Conservation (phyloP, 2,113 vertebrate genomes). For the Rutilus rutilus region DNA sequence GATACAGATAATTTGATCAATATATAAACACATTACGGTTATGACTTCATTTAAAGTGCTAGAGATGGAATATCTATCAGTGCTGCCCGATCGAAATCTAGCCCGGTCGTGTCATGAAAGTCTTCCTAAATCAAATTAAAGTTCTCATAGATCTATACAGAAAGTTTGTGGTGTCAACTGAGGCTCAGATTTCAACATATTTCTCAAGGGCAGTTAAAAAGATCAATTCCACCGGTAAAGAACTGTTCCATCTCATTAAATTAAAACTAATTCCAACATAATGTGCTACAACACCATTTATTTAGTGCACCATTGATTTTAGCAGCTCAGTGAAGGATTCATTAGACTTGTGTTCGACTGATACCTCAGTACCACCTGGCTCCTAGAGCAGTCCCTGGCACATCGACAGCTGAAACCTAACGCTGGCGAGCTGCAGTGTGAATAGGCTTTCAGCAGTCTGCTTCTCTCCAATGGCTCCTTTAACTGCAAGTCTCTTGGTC, state of each 20-base stretch:
- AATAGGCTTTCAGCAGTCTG: slow-evolving; percentile 15
- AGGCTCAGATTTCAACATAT: slow-evolving; percentile 40
- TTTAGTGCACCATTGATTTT: slow-evolving; percentile 68
- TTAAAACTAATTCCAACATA: slow-evolving; percentile 61
- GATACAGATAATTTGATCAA: too few species aligned
- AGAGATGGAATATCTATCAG: not conserved
- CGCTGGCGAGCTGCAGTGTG: slow-evolving; percentile 17
- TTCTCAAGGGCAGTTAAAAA: slow-evolving; percentile 55
- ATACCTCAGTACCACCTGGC: slow-evolving; percentile 45
- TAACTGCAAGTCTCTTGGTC: not conserved
- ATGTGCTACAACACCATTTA: slow-evolving; percentile 62
- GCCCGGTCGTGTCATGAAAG: slow-evolving; percentile 21
- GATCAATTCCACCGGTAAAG: slow-evolving; percentile 51
- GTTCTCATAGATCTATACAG: slow-evolving; percentile 38
- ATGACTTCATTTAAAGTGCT: not conserved
- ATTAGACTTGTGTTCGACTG: slow-evolving; percentile 60
- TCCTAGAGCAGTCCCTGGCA: slow-evolving; percentile 35
- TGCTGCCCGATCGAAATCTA: slow-evolving; percentile 17
- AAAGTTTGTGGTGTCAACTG: slow-evolving; percentile 42
- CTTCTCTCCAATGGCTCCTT: slow-evolving; percentile 16
- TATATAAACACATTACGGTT: not conserved
- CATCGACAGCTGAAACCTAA: slow-evolving; percentile 32
- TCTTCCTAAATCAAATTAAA: slow-evolving; percentile 35
- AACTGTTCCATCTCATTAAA: slow-evolving; percentile 53
- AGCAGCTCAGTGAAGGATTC: slow-evolving; percentile 60